These are phyloP conservation scores for Athene cunicularia DNA, from an alignment of 2,113 vertebrate species.

Conservation along the genomic window DNA sequence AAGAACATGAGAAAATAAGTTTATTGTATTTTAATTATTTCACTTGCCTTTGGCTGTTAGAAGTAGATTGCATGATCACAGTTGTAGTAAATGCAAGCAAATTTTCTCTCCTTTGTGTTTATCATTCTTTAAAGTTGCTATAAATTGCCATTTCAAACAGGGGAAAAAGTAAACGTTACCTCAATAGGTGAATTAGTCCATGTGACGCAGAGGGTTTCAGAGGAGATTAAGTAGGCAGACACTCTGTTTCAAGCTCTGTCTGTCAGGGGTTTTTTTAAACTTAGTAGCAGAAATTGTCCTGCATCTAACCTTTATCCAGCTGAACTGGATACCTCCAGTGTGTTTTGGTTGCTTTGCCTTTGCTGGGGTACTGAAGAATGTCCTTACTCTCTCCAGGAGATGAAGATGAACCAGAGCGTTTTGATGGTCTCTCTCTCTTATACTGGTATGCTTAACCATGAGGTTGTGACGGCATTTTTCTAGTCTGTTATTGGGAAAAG, in stretches of 20 bases:
- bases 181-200: slow-evolving; percentile 67
- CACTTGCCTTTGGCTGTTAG: neutral
- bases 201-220: slow-evolving; percentile 77
- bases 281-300: slow-evolving; percentile 65
- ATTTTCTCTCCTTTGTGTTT: neutral
- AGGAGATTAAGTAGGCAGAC: slow-evolving; percentile 83
- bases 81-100: neutral
- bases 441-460: slow-evolving; percentile 79
- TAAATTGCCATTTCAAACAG: neutral
- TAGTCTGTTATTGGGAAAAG: neutral
- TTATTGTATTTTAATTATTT: neutral
- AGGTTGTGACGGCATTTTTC: neutral
- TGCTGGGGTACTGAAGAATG: slow-evolving; percentile 67
- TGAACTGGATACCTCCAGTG: neutral
- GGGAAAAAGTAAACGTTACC: slow-evolving; percentile 34
- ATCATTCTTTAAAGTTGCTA: neutral
- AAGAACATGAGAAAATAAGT: neutral
- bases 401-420: slow-evolving; percentile 76
- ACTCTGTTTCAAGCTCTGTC: slow-evolving; percentile 73
- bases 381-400: slow-evolving; percentile 76
- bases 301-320: slow-evolving; percentile 35
- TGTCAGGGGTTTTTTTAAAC: slow-evolving; percentile 56
- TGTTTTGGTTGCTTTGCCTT: slow-evolving; percentile 20
- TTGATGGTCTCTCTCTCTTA: slow-evolving; percentile 84
- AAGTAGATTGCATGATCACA: neutral